A percentile compares a stretch with the other conserved stretches of the same genome.
Evolutionary conservation across 2,113 vertebrate genomes (phyloP).

Genomic region (Rafetus swinhoei): DNA sequence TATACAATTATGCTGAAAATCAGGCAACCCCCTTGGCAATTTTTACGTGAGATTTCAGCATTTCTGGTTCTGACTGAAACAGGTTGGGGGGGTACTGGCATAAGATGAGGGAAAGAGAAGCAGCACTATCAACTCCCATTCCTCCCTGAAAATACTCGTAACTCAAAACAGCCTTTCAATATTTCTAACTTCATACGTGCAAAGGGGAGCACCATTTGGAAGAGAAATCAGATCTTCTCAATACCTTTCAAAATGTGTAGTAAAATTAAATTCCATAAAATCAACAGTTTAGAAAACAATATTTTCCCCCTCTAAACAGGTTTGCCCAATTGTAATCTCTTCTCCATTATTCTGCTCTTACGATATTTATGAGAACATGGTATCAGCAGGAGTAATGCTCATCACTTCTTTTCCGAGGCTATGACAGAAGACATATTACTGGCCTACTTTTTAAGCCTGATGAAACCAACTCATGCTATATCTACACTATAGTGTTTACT

Average conservation of each 20-base stretch:
- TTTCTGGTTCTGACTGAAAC: neutral
- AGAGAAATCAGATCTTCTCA: neutral
- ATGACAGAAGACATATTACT: neutral
- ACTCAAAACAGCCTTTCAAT: neutral
- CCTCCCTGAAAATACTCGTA: neutral
- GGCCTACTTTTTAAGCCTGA: neutral
- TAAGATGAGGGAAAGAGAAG: too few species aligned
- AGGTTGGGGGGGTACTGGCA: too few species aligned
- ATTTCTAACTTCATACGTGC: neutral
- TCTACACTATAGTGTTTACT: too few species aligned
- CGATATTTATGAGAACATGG: neutral
- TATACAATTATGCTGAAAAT: neutral
- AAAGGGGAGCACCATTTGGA: neutral
- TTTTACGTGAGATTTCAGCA: neutral
- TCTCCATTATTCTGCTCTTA: conserved; percentile 2
- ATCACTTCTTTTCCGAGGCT: neutral
- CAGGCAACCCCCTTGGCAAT: neutral
- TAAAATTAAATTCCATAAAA: neutral
- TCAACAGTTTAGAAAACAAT: neutral
- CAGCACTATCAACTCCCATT: neutral
- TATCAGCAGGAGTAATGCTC: neutral
- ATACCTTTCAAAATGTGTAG: neutral
- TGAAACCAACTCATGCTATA: neutral
- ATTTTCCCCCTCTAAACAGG: neutral
- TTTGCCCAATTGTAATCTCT: neutral